A percentile compares a stretch with the other conserved stretches of the same genome.
Evolutionary conservation across 2,888 invertebrate species (phyloP).

Genomic region (Timandra comae): DNA sequence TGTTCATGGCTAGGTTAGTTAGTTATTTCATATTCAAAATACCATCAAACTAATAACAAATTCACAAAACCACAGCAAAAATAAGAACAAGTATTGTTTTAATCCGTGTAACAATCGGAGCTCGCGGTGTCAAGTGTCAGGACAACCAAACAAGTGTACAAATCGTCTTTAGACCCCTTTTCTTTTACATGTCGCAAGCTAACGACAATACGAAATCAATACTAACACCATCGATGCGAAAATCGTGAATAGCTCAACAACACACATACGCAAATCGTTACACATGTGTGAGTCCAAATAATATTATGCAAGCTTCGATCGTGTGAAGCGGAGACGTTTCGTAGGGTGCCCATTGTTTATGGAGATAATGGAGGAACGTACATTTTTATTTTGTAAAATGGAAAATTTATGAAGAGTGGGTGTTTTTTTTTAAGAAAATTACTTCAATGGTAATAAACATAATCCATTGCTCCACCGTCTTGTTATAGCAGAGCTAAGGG

Average conservation of each 20-base stretch:
- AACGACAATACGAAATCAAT: conserved; percentile 77
- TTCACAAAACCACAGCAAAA: too few species aligned
- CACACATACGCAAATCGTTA: conserved; percentile 26
- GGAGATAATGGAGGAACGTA: conserved; percentile 2
- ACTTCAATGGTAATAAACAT: too few species aligned
- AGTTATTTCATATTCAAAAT: conserved; percentile 6
- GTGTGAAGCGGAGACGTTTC: conserved; percentile 60
- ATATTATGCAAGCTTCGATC: conserved; percentile 60
- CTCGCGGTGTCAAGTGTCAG: too few species aligned
- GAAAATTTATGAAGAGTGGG: too few species aligned
- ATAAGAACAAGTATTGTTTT: too few species aligned
- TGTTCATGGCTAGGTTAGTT: too few species aligned
- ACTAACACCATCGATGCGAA: conserved; percentile 76
- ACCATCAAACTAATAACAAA: neutral
- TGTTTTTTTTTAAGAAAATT: too few species aligned
- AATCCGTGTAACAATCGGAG: too few species aligned
- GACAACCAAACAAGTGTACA: conserved; percentile 32
- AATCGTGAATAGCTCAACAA: conserved; percentile 66
- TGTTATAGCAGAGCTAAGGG: too few species aligned
- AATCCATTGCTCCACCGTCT: too few species aligned
- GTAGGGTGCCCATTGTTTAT: conserved; percentile 45
- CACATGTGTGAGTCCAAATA: conserved; percentile 54
- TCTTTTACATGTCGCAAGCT: conserved; percentile 72
- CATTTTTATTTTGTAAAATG: too few species aligned
- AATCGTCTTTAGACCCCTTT: conserved; percentile 64